phyloP scores from a whole-genome alignment of 2,888 invertebrate genomes.

The Ichneumoninae sp. region DNA sequence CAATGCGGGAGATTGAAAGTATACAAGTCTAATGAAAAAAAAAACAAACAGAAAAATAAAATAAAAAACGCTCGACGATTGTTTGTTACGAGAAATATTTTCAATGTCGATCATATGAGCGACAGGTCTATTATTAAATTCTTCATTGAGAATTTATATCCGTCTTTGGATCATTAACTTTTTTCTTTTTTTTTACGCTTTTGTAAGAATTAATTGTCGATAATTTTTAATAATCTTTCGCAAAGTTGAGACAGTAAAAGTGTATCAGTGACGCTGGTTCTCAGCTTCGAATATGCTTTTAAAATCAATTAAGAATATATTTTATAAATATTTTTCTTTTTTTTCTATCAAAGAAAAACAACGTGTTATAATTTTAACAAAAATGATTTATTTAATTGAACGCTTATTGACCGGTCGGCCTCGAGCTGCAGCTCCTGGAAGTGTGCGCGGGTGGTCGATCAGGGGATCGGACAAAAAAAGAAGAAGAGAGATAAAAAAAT shows the following conservation, averaged over 20 bases:
- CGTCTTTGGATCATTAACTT: slow-evolving; percentile 39
- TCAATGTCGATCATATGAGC: slow-evolving; percentile 56
- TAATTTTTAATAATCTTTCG: not conserved
- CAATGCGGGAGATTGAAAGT: slow-evolving; percentile 37
- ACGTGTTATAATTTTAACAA: slow-evolving; percentile 33
- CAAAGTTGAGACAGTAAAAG: not conserved
- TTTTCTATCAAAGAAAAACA: not conserved
- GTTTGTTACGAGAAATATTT: slow-evolving; percentile 24
- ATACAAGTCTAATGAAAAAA: not conserved
- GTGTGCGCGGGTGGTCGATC: slow-evolving; percentile 62
- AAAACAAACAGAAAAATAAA: not conserved
- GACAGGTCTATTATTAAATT: slow-evolving; percentile 67
- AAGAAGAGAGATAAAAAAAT: not conserved
- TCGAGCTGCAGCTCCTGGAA: slow-evolving; percentile 61
- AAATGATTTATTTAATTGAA: slow-evolving; percentile 57
- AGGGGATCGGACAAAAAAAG: slow-evolving; percentile 39
- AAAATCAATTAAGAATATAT: not conserved
- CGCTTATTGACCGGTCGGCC: slow-evolving; percentile 63
- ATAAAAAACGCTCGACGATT: not conserved
- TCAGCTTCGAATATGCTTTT: not conserved
- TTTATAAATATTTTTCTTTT: not conserved
- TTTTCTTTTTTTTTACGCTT: not conserved
- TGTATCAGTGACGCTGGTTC: not conserved
- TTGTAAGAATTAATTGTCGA: not conserved
- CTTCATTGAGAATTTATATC: slow-evolving; percentile 67